Evolutionary conservation across 1,140 invertebrate genomes (phyloP), one percentile per base, ranked within the genome.

Genomic region (Tetramorium simillimum): DNA sequence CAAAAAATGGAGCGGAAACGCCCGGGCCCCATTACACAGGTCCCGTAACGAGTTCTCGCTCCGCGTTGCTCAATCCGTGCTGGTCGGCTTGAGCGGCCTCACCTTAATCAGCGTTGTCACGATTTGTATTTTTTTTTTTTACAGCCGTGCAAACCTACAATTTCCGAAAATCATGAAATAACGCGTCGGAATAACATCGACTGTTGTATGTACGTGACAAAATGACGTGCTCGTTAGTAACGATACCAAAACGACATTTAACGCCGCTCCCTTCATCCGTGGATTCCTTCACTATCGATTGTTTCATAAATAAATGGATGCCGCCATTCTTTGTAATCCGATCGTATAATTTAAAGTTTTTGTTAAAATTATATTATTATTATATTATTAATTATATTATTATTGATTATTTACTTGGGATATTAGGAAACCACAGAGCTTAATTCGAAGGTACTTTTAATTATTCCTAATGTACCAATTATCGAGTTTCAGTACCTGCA

Each of bases 1-100:
- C 85, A 91, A 91, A 95, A 94, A 94, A 93, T 92, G 84, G 92
- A 94, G 89, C 93, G 94, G 93, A 95, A 94, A 94, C 82, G 89
- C 56, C 86, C 73, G 87, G 91, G 88, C 88, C 91, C 91, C 88
- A 91, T 92, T 93, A 90, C 90, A 89, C 90, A 89, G 72, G 85
- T 86, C 90, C 85, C 85, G 87, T 91, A 90, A 92, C 90, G 88
- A 92, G 90, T 86, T 86, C 88, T 73, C 49, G 84, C 78, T 85
- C 58, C 62, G 77, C 80, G 80, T 89, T 89, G 82, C 89, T 89
- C 89, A 92, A 92, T 92, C 86, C 89, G 60, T 43, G 70, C 63
- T n/a, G 80, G 73, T 86, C 70, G 72, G 77, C 67, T 86, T n/a
- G 53, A 87, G 37, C 67, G 58, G 86, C 90, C 90, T 92, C 90